These are phyloP conservation scores for Ictalurus furcatus DNA, from an alignment of 2,113 vertebrate genomes.

Conservation along the genomic window DNA sequence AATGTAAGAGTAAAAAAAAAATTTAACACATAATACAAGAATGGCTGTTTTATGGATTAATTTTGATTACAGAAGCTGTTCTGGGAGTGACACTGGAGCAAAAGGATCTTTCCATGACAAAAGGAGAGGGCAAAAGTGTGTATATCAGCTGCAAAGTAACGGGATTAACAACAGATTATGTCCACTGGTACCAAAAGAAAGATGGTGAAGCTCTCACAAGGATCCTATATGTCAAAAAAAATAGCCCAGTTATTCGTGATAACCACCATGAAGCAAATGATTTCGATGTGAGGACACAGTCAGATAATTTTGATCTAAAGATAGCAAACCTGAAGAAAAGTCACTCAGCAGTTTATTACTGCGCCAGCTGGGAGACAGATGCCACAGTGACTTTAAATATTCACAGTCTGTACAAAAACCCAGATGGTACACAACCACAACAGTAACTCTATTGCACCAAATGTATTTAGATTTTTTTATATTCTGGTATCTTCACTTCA, in stretches of 20 bases:
- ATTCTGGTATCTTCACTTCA: too few relatives aligned
- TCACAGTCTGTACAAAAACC: background rate
- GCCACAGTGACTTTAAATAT: background rate
- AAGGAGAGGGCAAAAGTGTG: background rate
- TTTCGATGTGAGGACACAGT: background rate
- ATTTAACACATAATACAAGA: too few relatives aligned
- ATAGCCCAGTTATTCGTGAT: background rate
- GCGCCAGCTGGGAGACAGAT: conserved; percentile 29
- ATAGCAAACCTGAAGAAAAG: background rate
- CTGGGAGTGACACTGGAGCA: background rate
- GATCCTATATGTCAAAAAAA: background rate
- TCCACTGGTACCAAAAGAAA: conserved; percentile 3
- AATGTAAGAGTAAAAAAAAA: background rate
- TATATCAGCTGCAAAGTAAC: background rate
- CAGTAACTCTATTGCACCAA: background rate
- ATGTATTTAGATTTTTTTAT: too few relatives aligned
- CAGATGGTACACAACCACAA: background rate
- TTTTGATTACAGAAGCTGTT: background rate
- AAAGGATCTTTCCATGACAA: background rate
- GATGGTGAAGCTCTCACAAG: background rate
- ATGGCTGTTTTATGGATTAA: background rate
- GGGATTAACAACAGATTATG: background rate
- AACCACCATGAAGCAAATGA: background rate
- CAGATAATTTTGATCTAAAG: background rate
- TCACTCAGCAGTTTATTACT: conserved; percentile 40